phyloP scores from a whole-genome alignment of 2,797 vertebrate genomes.

The Furcifer pardalis region DNA sequence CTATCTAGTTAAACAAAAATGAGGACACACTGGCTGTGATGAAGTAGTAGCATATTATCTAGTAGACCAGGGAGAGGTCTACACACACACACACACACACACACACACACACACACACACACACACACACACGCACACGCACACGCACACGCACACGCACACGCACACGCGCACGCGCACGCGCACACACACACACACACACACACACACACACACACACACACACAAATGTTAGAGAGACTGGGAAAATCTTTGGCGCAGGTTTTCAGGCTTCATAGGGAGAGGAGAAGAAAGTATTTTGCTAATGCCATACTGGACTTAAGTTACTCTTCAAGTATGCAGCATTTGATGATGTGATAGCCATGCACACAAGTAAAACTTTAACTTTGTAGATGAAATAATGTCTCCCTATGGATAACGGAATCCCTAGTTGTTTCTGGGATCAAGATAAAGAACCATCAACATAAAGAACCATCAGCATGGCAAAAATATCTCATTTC shows the following conservation, averaged over 20 bases:
- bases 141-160: no score
- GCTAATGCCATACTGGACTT: neutral
- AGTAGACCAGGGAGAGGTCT: neutral
- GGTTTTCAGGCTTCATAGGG: neutral
- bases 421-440: neutral
- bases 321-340: neutral
- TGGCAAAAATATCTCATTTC: neutral
- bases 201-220: no score
- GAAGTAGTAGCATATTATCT: neutral
- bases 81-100: no score
- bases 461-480: no score
- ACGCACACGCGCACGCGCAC: no score
- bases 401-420: neutral
- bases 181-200: no score
- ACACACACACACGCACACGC: no score
- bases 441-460: no score
- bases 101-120: no score
- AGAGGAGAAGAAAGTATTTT: neutral
- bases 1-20: neutral
- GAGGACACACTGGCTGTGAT: neutral
- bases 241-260: neutral
- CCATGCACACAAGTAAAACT: neutral
- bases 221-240: neutral
- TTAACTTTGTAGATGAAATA: neutral
- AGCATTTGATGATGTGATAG: neutral